These are phyloP conservation scores for Drosophila fungiperda DNA, from an alignment of 2,888 invertebrate species.

Conservation along the genomic window DNA sequence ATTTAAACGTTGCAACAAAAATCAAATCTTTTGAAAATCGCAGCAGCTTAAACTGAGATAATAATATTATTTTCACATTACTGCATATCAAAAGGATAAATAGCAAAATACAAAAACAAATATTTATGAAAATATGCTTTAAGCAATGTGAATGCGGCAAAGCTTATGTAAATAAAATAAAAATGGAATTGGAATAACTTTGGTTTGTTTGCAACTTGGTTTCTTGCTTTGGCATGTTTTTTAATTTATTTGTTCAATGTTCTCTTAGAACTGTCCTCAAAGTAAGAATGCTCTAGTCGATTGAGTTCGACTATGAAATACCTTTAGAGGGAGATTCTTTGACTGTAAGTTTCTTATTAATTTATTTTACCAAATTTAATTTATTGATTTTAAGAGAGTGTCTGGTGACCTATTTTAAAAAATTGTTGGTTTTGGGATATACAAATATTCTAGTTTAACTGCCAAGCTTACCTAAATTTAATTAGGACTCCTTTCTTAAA, in stretches of 20 bases:
- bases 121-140: not conserved
- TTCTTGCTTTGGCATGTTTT: not conserved
- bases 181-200: not conserved
- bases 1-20: not conserved
- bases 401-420: not conserved
- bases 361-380: not conserved
- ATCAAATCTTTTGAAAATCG: not conserved
- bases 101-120: not conserved
- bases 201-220: not conserved
- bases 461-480: too few relatives aligned
- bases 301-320: not conserved
- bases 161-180: not conserved
- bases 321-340: not conserved
- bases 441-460: too few relatives aligned
- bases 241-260: not conserved
- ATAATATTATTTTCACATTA: not conserved
- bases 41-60: not conserved
- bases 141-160: not conserved
- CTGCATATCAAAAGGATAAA: not conserved
- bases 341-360: not conserved
- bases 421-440: too few relatives aligned
- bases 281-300: not conserved
- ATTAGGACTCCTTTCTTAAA: too few relatives aligned
- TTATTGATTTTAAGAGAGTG: not conserved
- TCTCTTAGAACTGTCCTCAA: not conserved